Conservation (phyloP, 2,797 vertebrate species). For the Epinephelus awoara region DNA sequence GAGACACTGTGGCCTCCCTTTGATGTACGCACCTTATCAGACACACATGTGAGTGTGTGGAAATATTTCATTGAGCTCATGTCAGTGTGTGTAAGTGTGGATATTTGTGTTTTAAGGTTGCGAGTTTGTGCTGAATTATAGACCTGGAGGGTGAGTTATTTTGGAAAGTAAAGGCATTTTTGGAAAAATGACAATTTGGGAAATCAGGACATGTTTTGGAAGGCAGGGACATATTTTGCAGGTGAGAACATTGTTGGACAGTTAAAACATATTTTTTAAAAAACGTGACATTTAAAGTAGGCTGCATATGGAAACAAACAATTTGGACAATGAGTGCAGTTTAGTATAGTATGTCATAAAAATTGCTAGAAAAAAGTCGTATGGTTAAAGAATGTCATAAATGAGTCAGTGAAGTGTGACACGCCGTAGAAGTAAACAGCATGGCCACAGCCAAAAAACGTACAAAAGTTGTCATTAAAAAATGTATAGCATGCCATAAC, state of each 20-base stretch:
- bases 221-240: not conserved
- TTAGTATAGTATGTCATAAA: too few species aligned
- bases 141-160: too few species aligned
- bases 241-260: not conserved
- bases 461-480: too few species aligned
- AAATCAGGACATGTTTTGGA: not conserved
- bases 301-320: not conserved
- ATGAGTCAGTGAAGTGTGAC: too few species aligned
- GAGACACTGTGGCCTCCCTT: slow-evolving; percentile 70
- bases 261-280: not conserved
- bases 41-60: slow-evolving; percentile 53
- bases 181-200: not conserved
- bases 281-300: not conserved
- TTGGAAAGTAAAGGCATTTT: not conserved
- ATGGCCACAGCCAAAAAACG: too few species aligned
- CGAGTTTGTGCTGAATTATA: not conserved
- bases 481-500: too few species aligned
- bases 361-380: too few species aligned
- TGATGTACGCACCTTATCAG: slow-evolving; percentile 73
- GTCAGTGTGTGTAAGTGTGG: not conserved
- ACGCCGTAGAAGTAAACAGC: too few species aligned
- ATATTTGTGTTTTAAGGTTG: slow-evolving; percentile 3
- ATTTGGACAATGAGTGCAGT: not conserved
- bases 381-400: too few species aligned
- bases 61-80: slow-evolving; percentile 39